These are phyloP conservation scores for Pocillopora verrucosa DNA, from an alignment of 64 coral and sea anemone genomes.

Conservation along the genomic window DNA sequence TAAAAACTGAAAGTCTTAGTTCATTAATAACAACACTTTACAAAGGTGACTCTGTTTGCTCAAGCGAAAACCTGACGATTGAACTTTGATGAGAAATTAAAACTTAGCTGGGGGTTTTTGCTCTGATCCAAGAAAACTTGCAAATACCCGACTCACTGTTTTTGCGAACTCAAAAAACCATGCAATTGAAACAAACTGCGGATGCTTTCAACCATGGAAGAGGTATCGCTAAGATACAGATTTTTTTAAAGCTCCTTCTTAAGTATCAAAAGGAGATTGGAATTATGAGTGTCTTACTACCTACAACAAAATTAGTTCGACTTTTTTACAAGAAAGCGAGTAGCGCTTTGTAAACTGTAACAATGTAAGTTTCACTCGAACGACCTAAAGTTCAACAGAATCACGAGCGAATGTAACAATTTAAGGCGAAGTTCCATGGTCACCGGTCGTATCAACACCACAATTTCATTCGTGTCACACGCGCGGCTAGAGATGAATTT, in stretches of 20 bases:
- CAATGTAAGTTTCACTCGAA: background rate
- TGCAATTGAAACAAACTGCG: background rate
- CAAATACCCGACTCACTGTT: background rate
- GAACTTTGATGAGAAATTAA: slow-evolving; percentile 4
- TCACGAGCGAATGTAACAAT: background rate
- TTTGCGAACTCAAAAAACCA: background rate
- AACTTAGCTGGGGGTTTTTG: background rate
- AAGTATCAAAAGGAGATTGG: too few species aligned
- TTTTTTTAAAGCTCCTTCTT: too few species aligned
- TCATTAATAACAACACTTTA: background rate
- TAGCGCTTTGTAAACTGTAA: background rate
- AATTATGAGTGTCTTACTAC: too few species aligned
- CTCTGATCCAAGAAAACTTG: background rate
- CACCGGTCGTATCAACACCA: background rate
- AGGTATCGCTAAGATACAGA: too few species aligned
- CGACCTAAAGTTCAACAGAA: background rate
- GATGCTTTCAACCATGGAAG: background rate
- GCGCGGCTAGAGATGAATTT: background rate
- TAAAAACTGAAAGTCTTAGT: background rate
- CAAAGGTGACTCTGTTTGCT: background rate
- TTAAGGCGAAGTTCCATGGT: background rate
- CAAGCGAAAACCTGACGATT: background rate
- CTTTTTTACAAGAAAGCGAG: background rate
- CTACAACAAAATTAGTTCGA: too few species aligned
- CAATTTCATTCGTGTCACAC: slow-evolving; percentile 1